phyloP scores from a whole-genome alignment of 2,888 invertebrate species.

The Cheilosia variabilis region DNA sequence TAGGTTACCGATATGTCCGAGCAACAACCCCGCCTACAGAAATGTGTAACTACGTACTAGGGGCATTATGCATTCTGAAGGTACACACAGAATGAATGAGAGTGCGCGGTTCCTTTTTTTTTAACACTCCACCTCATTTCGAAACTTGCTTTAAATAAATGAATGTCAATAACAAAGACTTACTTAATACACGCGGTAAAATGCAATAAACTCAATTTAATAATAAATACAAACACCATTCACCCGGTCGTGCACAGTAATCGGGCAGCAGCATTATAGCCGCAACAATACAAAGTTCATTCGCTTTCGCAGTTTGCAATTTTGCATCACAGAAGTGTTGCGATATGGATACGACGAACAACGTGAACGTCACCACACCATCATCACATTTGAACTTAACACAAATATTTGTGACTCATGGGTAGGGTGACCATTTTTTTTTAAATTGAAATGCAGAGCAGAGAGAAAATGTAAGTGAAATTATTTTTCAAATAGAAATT shows the following conservation, averaged over 20 bases:
- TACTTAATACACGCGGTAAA: conserved; percentile 39
- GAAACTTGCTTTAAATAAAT: background rate
- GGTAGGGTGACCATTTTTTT: conserved; percentile 44
- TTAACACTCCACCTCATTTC: background rate
- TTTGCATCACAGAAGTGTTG: conserved; percentile 46
- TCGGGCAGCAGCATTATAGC: conserved; percentile 16
- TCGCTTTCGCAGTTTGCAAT: conserved; percentile 48
- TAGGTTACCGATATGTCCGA: too few species aligned
- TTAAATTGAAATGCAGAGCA: background rate
- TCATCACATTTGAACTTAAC: conserved; percentile 69
- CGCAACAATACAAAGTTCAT: conserved; percentile 58
- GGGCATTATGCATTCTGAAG: too few species aligned
- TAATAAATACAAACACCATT: conserved; percentile 61
- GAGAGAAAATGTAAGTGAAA: too few species aligned
- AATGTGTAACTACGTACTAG: too few species aligned
- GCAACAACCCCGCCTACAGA: too few species aligned
- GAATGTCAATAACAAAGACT: conserved; percentile 32
- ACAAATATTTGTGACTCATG: conserved; percentile 72
- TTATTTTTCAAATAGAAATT: too few species aligned
- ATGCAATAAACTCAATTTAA: conserved; percentile 32
- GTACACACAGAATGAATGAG: background rate
- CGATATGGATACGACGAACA: conserved; percentile 7
- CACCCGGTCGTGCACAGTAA: conserved; percentile 43
- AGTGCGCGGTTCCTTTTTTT: background rate
- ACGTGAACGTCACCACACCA: conserved; percentile 13